Base-by-base conservation (phyloP, 2,888 invertebrate species). In the Tetheella fluctuosa region DNA sequence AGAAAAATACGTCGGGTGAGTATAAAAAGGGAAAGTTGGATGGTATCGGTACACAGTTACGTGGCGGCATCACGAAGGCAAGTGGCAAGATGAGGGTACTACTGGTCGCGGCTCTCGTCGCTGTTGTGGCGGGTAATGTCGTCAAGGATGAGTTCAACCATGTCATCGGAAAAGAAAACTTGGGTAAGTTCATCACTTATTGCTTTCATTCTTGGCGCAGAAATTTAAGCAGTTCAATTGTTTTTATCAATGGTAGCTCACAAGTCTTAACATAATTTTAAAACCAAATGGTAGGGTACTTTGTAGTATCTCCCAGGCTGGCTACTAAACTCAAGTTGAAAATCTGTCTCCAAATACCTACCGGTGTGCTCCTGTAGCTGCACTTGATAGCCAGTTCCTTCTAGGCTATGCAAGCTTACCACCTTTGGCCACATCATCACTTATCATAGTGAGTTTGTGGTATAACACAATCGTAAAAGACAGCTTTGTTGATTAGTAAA, bases 111-210 rank as follows among this genome's bases (percentile, higher is more conserved):
- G 79, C 84, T 57, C 63, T 81, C 55, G 64, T 86, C 72, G 84
- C 82, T 61, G 64, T 86, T 72, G 90, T 87, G 64, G 74, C 88
- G 64, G 91, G 90, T 62, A 77, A 81, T 62, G 83, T 83, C 63
- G 77, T 91, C 76, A 85, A 84, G 58, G 86, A 89, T 69, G 88
- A 84, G 54, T 63, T 66, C 52, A 73, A 73, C 58, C 67, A 79
- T 52, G 13, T 79, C 63, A 83, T 92, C 61, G 90, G 89, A 59
- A 91, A 86, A 71, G 89, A 89, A 13, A 73, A 59, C 28, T 65
- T 91, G 71, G 84, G 92, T 93, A 65, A 88, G 85, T 12, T 10
- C 28, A n/a, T 54, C 28, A 54, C 3, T 6, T n/a, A 12, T 54
- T n/a, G 34, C n/a, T 28, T 7, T 13, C 8, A 34, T 8, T 30